Evolutionary conservation across 2,797 vertebrate genomes (phyloP), one percentile per base, ranked within the genome.

Genomic region (Zalophus californianus): DNA sequence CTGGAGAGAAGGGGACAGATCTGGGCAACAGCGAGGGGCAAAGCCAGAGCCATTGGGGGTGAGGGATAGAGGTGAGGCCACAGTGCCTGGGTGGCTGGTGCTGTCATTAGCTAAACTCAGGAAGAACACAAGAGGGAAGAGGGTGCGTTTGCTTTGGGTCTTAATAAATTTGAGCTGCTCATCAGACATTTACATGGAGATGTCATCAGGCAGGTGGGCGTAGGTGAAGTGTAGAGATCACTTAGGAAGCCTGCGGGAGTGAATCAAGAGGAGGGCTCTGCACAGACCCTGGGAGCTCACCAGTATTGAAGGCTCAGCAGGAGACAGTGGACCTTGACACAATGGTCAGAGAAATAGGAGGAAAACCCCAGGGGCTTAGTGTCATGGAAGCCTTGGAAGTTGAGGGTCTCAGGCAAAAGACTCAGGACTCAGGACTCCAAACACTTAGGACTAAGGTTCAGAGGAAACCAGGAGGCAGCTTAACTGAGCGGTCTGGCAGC

Each of bases 351-450:
- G 27, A 72, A 41, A 29, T 21, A 9, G 50, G 12, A 62, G 27
- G 16, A 88, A 85, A 41, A 14, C 54, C 16, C 38, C 50, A 23
- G 35, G 72, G 72, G 35, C 41, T 32, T 32, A 1, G 7, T 50
- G 35, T 77, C 75, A 15, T 48, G 68, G 79, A 62, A 86, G 29
- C 32, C 64, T 80, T 21, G 3, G 89, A 86, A 23, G 7, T 32
- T 89, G 60, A 88, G 58, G 9, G 56, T 29, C 64, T 78, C 10
- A 77, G 32, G 25, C 90, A 58, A 50, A 73, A 62, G 78, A n/a
- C 41, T 48, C 14, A 7, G 23, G 25, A 44, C 38, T 27, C 13
- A 3, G 14, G 25, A 75, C 72, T 29, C 41, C 41, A 38, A 50
- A 50, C 18, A 1, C 48, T n/a, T 35, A 23, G 85, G 6, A 35